Percentiles rank a stretch among this genome's conserved stretches.
These are phyloP conservation scores for Julus scanicus DNA, from an alignment of 2,888 invertebrate genomes.

Conservation along the genomic window DNA sequence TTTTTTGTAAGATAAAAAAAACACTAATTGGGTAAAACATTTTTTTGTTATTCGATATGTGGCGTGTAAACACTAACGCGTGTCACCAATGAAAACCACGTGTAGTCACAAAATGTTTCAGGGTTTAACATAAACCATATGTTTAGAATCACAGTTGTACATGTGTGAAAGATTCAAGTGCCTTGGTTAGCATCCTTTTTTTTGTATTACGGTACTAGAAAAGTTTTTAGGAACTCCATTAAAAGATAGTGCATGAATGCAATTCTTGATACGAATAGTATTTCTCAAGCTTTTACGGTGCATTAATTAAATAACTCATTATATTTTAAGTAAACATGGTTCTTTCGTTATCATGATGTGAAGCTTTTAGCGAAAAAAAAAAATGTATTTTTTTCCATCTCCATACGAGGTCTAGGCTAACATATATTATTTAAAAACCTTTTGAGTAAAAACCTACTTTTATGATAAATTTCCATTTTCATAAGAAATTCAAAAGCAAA, in stretches of 20 bases:
- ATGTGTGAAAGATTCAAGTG: neutral
- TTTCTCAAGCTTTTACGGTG: neutral
- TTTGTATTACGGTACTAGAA: neutral
- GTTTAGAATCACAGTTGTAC: neutral
- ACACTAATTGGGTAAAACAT: neutral
- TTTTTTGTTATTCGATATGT: neutral
- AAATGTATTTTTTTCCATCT: neutral
- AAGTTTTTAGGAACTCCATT: neutral
- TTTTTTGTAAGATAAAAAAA: neutral
- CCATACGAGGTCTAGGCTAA: neutral
- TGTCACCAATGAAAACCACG: slow-evolving; percentile 10
- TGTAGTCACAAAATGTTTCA: neutral
- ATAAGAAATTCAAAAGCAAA: neutral
- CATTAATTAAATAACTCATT: slow-evolving; percentile 16
- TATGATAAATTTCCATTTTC: slow-evolving; percentile 19
- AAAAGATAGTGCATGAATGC: neutral
- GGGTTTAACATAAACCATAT: neutral
- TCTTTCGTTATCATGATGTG: neutral
- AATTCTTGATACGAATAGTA: neutral
- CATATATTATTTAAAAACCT: neutral
- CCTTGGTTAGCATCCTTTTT: neutral
- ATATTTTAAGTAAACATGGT: slow-evolving; percentile 1
- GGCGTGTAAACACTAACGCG: slow-evolving; percentile 26
- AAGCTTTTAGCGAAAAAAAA: slow-evolving; percentile 2
- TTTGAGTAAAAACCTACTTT: neutral